Conservation (phyloP, 1,140 invertebrate genomes). For the Nebria ingens region DNA sequence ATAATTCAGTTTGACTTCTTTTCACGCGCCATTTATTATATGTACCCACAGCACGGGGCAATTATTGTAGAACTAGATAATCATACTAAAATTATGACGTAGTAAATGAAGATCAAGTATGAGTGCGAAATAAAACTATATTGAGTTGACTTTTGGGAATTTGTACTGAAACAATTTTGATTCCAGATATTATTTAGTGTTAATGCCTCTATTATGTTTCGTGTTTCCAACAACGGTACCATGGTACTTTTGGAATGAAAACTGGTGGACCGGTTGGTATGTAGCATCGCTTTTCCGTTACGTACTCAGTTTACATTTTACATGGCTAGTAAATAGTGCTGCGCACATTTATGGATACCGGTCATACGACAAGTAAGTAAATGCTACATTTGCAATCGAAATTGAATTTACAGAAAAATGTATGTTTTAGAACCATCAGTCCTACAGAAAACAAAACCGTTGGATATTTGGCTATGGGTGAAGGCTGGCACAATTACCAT, state of each 20-base stretch:
- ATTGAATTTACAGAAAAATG: not conserved
- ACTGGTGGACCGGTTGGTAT: conserved; percentile 40
- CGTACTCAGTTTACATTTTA: conserved; percentile 49
- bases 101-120: no score
- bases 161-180: no score
- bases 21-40: no score
- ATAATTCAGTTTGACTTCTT: no score
- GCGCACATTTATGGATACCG: conserved; percentile 64
- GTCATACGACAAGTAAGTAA: conserved; percentile 61
- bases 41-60: no score
- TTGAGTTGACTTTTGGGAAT: no score
- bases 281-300: conserved; percentile 51
- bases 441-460: conserved; percentile 51
- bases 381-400: not conserved
- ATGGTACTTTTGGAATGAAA: conserved; percentile 47
- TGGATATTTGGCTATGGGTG: conserved; percentile 43
- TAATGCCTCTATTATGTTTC: conserved; percentile 61
- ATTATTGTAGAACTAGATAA: no score
- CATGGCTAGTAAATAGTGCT: conserved; percentile 70
- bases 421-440: conserved; percentile 40
- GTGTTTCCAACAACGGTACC: conserved; percentile 63
- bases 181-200: conserved; percentile 55
- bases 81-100: no score
- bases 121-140: no score
- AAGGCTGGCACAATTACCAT: conserved; percentile 70